A percentile compares a stretch with the other conserved stretches of the same genome.
Evolutionary conservation across 2,797 vertebrate species (phyloP).

Genomic region (Lepilemur septentrionalis): DNA sequence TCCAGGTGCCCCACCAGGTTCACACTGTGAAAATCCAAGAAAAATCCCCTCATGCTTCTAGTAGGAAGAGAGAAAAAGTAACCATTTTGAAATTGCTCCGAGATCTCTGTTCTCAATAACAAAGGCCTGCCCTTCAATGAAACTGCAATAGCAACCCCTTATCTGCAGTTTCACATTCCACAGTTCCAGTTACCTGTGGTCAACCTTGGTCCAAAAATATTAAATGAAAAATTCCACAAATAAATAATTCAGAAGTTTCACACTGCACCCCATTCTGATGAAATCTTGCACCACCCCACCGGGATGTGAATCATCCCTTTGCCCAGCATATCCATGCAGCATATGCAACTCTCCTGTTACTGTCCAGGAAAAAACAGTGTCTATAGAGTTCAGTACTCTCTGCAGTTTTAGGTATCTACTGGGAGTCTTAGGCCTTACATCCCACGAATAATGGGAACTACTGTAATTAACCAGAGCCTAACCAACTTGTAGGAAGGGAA

Average conservation of each 20-base stretch:
- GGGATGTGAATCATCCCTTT: background rate
- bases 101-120: background rate
- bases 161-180: background rate
- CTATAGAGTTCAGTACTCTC: background rate
- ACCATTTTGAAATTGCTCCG: background rate
- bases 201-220: background rate
- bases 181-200: background rate
- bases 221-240: background rate
- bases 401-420: too few relatives aligned
- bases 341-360: background rate
- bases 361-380: background rate
- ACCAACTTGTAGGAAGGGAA: background rate
- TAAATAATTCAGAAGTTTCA: background rate
- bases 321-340: background rate
- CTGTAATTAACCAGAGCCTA: background rate
- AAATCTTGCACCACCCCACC: background rate
- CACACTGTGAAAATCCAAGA: background rate
- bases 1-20: background rate
- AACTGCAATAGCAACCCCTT: background rate
- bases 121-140: background rate
- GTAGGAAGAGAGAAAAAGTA: background rate
- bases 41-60: background rate
- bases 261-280: background rate
- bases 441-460: background rate
- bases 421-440: background rate